Percentiles rank a stretch among this genome's conserved stretches.
These are phyloP conservation scores for Pteruthius melanotis DNA, from an alignment of 2,113 vertebrate genomes.

Conservation along the genomic window DNA sequence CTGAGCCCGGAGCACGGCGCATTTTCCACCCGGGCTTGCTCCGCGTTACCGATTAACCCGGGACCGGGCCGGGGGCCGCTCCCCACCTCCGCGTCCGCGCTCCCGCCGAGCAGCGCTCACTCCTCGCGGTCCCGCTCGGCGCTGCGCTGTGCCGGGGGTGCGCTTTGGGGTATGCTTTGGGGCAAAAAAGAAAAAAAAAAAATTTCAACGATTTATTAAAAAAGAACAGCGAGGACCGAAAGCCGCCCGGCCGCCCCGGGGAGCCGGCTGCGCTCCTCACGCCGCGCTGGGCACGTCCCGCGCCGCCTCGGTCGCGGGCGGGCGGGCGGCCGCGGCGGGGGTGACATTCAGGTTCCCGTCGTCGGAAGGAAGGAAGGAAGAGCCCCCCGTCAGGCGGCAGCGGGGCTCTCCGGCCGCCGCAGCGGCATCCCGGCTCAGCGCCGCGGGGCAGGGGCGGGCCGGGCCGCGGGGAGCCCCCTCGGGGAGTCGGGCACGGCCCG, in stretches of 20 bases:
- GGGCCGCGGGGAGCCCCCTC: not conserved
- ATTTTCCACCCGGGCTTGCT: conserved; percentile 8
- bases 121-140: not conserved
- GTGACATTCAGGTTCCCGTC: conserved; percentile 16
- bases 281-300: conserved; percentile 6
- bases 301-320: not conserved
- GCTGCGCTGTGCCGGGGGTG: not conserved
- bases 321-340: conserved; percentile 3
- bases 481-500: not conserved
- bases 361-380: not conserved
- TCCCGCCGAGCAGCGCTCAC: not conserved
- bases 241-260: not conserved
- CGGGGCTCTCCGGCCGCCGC: not conserved
- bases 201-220: not conserved
- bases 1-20: not conserved
- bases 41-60: conserved; percentile 32
- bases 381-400: not conserved
- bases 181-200: not conserved
- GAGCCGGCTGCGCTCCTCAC: not conserved
- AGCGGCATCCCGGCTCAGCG: conserved; percentile 14
- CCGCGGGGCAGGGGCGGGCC: not conserved
- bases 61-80: not conserved
- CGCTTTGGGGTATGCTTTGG: not conserved
- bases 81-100: conserved; percentile 12
- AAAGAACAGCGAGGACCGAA: not conserved